Evolutionary conservation across 2,888 invertebrate species (phyloP).

Genomic region (Plutella xylostella): DNA sequence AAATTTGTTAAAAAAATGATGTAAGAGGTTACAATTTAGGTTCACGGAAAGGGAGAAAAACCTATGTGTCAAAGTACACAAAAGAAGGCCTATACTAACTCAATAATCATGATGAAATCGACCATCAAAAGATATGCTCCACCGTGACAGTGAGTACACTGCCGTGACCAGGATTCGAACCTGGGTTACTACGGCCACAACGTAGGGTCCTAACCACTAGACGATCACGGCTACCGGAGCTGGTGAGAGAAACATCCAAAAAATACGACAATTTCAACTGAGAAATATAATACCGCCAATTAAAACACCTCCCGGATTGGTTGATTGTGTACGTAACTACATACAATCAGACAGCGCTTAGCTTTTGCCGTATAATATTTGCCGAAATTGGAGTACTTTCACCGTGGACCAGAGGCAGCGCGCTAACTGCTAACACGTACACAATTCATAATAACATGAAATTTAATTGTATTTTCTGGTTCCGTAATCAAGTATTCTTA

Average conservation of each 20-base stretch:
- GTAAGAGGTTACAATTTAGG: too few species aligned
- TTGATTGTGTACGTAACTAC: background rate
- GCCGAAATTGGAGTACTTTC: background rate
- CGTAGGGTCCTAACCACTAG: slow-evolving; percentile 82
- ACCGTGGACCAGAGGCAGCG: background rate
- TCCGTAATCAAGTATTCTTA: too few species aligned
- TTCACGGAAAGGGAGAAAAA: too few species aligned
- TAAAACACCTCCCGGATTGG: too few species aligned
- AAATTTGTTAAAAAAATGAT: too few species aligned
- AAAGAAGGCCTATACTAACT: too few species aligned
- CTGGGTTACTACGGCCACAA: slow-evolving; percentile 84
- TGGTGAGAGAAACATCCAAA: background rate
- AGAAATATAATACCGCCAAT: background rate
- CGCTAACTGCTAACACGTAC: too few species aligned
- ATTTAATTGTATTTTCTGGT: too few species aligned
- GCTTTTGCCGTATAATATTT: background rate
- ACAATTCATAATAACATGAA: too few species aligned
- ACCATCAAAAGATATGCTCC: slow-evolving; percentile 11
- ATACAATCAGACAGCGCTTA: too few species aligned
- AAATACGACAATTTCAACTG: background rate
- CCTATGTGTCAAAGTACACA: too few species aligned
- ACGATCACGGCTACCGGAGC: slow-evolving; percentile 62
- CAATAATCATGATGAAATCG: too few species aligned
- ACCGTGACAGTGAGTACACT: slow-evolving; percentile 15
- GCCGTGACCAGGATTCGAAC: slow-evolving; percentile 70